Evolutionary conservation across 1,140 invertebrate species (phyloP), one percentile per base, ranked within the genome.

Genomic region (Rhynchophorus ferrugineus): DNA sequence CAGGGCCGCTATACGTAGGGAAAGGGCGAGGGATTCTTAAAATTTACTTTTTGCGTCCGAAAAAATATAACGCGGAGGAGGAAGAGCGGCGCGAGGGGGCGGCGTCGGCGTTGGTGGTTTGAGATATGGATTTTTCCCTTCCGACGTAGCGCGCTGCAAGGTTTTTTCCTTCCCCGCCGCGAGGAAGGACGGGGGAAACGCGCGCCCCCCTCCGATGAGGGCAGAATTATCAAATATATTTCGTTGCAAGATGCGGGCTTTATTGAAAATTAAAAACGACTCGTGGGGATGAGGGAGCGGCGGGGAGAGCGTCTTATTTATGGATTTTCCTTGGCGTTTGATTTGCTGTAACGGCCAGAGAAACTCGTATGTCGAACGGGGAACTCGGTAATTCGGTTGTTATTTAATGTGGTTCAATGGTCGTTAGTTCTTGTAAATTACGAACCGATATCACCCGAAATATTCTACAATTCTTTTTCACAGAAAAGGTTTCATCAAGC

Each of bases 11-110:
- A 11, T 17, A 13, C 33, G 19, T 8, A 33, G 39, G 18, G 54
- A 54, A 60, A 65, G 61, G 61, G 54, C 58, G 65, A 66, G 65
- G 65, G 65, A 66, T 67, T 68, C 67, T 68, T 68, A 68, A 69
- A 69, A 68, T 69, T 69, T 68, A 68, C 66, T 69, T 69, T 67
- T 68, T 66, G n/a, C 66, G 63, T 63, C 66, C 61, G 61, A 61
- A 64, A 63, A 69, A 65, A 68, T 67, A 67, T 68, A 69, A 69
- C 64, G 63, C n/a, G 65, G 59, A 54, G 48, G 52, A 54, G 58
- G 58, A 34, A 18, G 50, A 17, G 29, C 29, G 24, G 41, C 9
- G 8, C 11, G 24, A 20, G 14, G 20, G 20, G 42, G 16, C 20
- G 34, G 50, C 14, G 50, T n/a, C n/a, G 42, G 7, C 6, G 39